Base-by-base conservation (phyloP, 1,140 invertebrate genomes). In the Drosophila tsacasi region DNA sequence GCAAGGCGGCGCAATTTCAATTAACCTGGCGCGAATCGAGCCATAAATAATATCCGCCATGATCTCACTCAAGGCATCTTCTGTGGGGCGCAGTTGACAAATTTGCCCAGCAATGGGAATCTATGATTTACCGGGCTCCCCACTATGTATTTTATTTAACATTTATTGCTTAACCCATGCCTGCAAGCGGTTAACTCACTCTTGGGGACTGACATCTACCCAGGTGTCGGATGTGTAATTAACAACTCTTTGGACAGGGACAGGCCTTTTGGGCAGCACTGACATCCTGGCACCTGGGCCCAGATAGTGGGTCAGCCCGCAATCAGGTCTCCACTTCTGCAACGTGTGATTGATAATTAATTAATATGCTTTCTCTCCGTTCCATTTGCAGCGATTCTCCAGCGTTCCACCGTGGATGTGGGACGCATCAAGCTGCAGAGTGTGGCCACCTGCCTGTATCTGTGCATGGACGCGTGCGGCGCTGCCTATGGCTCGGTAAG, bases 381-480 rank as follows among this genome's bases (percentile, higher is more conserved):
- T 63, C 46, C 52, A 27, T 35, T 87, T 97, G 46, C 95, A 97
- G 97, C 96, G 71, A 96, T 97, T 93, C 95, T 97, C 92, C 96
- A 97, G 94, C 95, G 96, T 93, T 95, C 94, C 64, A 96, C 96
- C 61, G 95, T 96, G 85, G 95, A 95, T 91, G 94, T 95, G 85
- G 96, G 96, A 89, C 96, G 96, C 94, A 94, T 97, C 93, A 96
- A 95, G 94, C 96, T 97, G 87, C 96, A 97, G 94, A 96, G 96
- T 92, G 95, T 97, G 66, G 96, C 96, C 81, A 97, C 97, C 71
- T 97, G 96, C 93, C 94, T 97, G 90, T 97, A 95, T 94, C 95
- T 97, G 87, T 97, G 97, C 93, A 97, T 97, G 96, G 96, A 97
- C 93, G 94, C 95, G 74, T 97, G 96, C 93, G 97, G 97, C 93